Evolutionary conservation across 2,797 vertebrate species (phyloP).

Genomic region (Hypotaenidia okinawae): DNA sequence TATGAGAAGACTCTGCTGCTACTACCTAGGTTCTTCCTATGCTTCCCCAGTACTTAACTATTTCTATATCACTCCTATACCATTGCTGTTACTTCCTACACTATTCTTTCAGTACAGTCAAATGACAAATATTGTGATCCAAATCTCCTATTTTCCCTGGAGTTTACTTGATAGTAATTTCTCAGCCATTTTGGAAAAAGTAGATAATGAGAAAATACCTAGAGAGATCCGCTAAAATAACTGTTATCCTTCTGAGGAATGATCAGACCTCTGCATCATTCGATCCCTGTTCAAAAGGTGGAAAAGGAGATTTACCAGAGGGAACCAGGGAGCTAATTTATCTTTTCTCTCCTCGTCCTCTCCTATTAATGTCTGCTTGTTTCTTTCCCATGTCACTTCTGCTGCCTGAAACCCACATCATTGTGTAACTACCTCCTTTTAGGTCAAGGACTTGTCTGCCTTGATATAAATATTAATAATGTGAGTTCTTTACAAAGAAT

Average conservation of each 20-base stretch:
- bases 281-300: neutral
- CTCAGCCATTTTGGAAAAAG: neutral
- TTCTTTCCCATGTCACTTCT: neutral
- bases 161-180: neutral
- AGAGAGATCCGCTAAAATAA: neutral
- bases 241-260: neutral
- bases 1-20: rapidly evolving
- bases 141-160: neutral
- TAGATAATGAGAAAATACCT: neutral
- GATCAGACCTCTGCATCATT: neutral
- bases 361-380: neutral
- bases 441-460: slow-evolving; percentile 42
- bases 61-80: neutral
- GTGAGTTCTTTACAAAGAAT: neutral
- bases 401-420: neutral
- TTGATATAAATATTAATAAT: slow-evolving; percentile 51
- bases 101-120: neutral
- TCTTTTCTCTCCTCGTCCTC: neutral
- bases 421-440: neutral
- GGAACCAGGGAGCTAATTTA: slow-evolving; percentile 5
- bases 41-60: neutral
- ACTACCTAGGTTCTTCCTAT: neutral
- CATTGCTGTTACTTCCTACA: neutral
- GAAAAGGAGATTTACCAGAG: neutral
- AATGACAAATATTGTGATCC: neutral